Evolutionary conservation across 2,888 invertebrate species (phyloP), one percentile per base, ranked within the genome.

Genomic region (Acanthosepion lycidas): DNA sequence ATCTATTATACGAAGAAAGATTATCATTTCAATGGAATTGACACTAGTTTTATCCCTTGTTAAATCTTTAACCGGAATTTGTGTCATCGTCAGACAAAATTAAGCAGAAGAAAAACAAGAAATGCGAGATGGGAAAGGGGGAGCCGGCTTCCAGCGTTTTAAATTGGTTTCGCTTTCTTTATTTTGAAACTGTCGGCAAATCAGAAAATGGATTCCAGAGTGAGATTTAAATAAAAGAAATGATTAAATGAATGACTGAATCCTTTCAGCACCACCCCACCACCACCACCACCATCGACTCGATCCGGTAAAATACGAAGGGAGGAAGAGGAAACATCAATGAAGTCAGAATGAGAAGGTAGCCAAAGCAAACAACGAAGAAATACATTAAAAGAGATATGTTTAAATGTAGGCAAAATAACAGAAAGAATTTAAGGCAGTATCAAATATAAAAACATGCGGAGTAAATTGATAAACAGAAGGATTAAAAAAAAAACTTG

Each of bases 11-110:
- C 33, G n/a, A 9, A n/a, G 2, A 78, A n/a, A 78, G 78, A 78
- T 78, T 78, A 78, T 78, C 78, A n/a, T 78, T 78, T 78, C 78
- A 78, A n/a, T n/a, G 78, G 23, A 78, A 78, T 78, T 78, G 78
- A 78, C 78, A 78, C 78, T n/a, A 78, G 78, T 33, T 78, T 33
- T n/a, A 78, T 78, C 78, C 78, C n/a, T 12, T 15, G n/a, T n/a
- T 78, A 78, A 78, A n/a, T 33, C 78, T 78, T 78, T 78, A 78
- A 78, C 78, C 78, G n/a, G 9, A 78, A 78, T n/a, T 78, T 78
- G 78, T 78, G 78, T 78, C 78, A 78, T 78, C 78, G 6, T n/a
- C 78, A 78, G 78, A n/a, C 78, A 78, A 33, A 12, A 33, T 78
- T 78, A n/a, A 78, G 33, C 78, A 78, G n/a, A 78, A n/a, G n/a